Conservation (phyloP, 2,797 vertebrate species). For the Adrianichthys oophorus region DNA sequence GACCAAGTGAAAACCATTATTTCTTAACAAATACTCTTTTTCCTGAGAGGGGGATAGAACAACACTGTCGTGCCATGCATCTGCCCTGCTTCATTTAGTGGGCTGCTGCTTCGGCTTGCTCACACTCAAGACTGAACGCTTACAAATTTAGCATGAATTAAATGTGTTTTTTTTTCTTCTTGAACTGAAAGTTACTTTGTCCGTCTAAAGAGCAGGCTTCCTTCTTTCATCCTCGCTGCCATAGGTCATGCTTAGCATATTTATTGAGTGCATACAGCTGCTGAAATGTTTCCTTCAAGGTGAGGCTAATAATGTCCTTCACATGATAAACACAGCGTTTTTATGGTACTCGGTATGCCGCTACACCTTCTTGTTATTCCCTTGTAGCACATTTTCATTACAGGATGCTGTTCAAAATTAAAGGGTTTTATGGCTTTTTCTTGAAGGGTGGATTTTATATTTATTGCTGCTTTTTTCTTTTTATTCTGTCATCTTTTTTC, state of each 20-base stretch:
- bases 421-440: too few species aligned
- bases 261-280: constrained; percentile 30
- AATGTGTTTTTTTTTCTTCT: not conserved
- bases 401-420: too few species aligned
- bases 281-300: constrained; percentile 46
- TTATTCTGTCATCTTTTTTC: too few species aligned
- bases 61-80: constrained; percentile 28
- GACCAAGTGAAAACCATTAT: constrained; percentile 43
- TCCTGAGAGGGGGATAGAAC: constrained; percentile 29
- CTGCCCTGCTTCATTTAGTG: constrained; percentile 39
- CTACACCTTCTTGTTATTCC: constrained; percentile 22
- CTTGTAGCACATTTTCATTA: constrained; percentile 1
- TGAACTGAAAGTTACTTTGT: constrained; percentile 10
- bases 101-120: constrained; percentile 14
- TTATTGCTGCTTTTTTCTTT: too few species aligned
- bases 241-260: constrained; percentile 46
- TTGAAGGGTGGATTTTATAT: too few species aligned
- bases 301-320: constrained; percentile 42
- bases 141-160: constrained; percentile 4
- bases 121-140: constrained; percentile 16
- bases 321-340: constrained; percentile 39
- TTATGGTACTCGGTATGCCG: constrained; percentile 29
- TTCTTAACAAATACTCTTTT: constrained; percentile 55
- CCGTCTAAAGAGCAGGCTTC: constrained; percentile 9
- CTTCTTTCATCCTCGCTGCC: constrained; percentile 19